Base-by-base conservation (phyloP, 2,888 invertebrate species). In the Orthosia cruda region DNA sequence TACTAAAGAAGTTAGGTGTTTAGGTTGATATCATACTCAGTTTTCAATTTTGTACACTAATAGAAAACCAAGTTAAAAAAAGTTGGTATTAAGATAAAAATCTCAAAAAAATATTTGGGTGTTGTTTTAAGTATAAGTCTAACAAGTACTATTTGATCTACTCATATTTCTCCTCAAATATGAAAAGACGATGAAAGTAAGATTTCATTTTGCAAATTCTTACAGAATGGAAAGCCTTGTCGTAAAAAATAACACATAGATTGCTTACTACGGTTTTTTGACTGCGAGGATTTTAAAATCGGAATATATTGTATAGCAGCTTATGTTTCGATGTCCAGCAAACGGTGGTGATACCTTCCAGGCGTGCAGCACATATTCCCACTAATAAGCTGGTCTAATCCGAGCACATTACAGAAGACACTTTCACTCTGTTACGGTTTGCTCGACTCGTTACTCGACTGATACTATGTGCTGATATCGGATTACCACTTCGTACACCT, bases 361-460 rank as follows among this genome's bases (percentile, higher is more conserved):
- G 23, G 68, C 55, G 45, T 79, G 71, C 65, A 78, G 40, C 68
- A 82, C 54, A 67, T 71, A 75, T 74, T 80, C 73, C 76, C 23
- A 64, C 71, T 79, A 69, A 73, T 65, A 23, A 75, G 66, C 74
- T 77, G 73, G 70, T 77, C 73, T 77, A 77, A 81, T 84, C 75
- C 70, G 45, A 77, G 59, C 66, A 72, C 67, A 72, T 74, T 79
- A 72, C 66, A 40, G 65, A 69, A 75, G 64, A 73, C 74, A 87
- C 75, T 87, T 83, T 87, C 86, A 66, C 80, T 85, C 73, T 73
- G 76, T 80, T 78, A 86, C 85, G 71, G 78, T 69, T 74, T 62
- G 82, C 73, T 77, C 80, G 72, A 71, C 66, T 85, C 74, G 73
- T 70, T 77, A 74, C 74, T 71, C 69, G n/a, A n/a, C 79, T 70